These are phyloP conservation scores for Lissocephala sabroskyi DNA, from an alignment of 2,888 invertebrate species.

Conservation along the genomic window DNA sequence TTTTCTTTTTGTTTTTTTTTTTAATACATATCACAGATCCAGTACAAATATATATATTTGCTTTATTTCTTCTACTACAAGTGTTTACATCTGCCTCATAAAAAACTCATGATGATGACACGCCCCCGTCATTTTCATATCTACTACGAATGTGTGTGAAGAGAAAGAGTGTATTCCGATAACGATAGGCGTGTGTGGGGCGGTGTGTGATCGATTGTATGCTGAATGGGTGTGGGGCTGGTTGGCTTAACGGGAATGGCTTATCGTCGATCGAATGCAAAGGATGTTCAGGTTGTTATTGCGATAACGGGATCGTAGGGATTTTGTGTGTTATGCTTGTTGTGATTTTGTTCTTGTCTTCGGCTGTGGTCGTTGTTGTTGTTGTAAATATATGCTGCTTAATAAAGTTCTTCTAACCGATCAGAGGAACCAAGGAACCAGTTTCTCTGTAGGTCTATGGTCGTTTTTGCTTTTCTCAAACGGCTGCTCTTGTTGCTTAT, in stretches of 20 bases:
- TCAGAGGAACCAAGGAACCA: too few relatives aligned
- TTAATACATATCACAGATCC: slow-evolving; percentile 73
- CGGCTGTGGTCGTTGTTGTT: slow-evolving; percentile 25
- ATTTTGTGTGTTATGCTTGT: slow-evolving; percentile 59
- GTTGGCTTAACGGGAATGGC: slow-evolving; percentile 12
- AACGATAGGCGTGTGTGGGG: slow-evolving; percentile 17
- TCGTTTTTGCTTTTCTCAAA: too few relatives aligned
- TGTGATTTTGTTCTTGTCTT: slow-evolving; percentile 42
- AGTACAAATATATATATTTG: slow-evolving; percentile 67
- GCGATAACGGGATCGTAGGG: slow-evolving; percentile 8
- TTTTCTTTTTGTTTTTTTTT: slow-evolving; percentile 38
- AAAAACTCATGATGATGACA: slow-evolving; percentile 54
- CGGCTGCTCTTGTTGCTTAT: too few relatives aligned
- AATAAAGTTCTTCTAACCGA: too few relatives aligned
- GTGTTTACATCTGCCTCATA: slow-evolving; percentile 16
- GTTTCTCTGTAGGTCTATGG: too few relatives aligned
- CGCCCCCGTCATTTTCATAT: slow-evolving; percentile 36
- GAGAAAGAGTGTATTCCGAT: too few relatives aligned
- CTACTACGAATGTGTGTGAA: slow-evolving; percentile 30
- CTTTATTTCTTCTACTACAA: slow-evolving; percentile 41
- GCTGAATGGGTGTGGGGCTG: slow-evolving; percentile 12
- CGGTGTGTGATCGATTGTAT: slow-evolving; percentile 15
- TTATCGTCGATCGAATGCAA: slow-evolving; percentile 2
- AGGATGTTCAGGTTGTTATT: slow-evolving; percentile 15
- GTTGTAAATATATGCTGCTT: slow-evolving; percentile 17